Conservation (phyloP, 2,797 vertebrate genomes). For the Sandelia bainsii region DNA sequence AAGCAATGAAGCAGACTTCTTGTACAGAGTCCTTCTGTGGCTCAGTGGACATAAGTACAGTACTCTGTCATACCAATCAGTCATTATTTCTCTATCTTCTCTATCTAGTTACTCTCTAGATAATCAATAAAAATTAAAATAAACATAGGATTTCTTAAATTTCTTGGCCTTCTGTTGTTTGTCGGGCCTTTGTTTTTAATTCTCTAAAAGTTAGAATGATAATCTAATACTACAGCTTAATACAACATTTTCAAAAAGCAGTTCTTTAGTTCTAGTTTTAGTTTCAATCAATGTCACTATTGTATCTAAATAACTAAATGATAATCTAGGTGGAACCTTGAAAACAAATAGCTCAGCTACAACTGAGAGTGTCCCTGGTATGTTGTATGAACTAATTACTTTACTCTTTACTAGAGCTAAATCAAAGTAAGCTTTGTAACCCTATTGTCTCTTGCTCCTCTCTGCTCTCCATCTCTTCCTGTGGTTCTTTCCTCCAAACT, state of each 20-base stretch:
- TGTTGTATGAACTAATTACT: conserved; percentile 45
- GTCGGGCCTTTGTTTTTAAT: background rate
- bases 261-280: too few species aligned
- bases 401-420: conserved; percentile 44
- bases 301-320: background rate
- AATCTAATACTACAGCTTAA: background rate
- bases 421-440: conserved; percentile 58
- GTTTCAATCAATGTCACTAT: background rate
- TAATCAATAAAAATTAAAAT: background rate
- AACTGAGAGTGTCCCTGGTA: conserved; percentile 27
- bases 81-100: background rate
- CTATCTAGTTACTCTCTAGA: background rate
- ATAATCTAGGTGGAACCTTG: too few species aligned
- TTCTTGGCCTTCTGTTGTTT: background rate
- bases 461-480: conserved; percentile 13
- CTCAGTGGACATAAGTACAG: conserved; percentile 1
- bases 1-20: conserved; percentile 5
- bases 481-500: conserved; percentile 38
- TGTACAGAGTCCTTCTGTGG: background rate
- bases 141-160: background rate
- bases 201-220: background rate
- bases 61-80: conserved; percentile 2
- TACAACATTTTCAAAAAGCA: background rate
- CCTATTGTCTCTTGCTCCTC: conserved; percentile 43
- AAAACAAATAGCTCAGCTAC: background rate